Evolutionary conservation across 2,797 vertebrate species (phyloP).

Genomic region (Galagoides demidoff): DNA sequence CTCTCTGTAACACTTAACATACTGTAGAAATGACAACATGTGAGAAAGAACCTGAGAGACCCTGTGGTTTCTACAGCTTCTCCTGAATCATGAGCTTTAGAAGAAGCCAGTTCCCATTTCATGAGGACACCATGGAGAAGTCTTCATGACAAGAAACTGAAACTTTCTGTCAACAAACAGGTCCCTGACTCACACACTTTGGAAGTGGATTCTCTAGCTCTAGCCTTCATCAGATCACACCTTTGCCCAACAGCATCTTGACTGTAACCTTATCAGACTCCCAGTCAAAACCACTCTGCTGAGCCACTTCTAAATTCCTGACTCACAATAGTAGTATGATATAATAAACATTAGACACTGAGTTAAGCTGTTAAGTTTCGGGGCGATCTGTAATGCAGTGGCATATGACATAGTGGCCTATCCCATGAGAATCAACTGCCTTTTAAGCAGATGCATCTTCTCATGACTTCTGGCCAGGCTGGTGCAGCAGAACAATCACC

Average conservation of each 20-base stretch:
- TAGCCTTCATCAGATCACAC: neutral
- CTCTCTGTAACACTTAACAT: neutral
- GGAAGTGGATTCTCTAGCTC: neutral
- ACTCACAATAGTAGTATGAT: neutral
- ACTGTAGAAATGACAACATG: neutral
- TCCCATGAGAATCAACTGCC: neutral
- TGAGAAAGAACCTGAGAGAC: neutral
- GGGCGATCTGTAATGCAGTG: neutral
- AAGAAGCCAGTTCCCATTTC: slow-evolving; percentile 30
- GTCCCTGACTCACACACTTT: neutral
- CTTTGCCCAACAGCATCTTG: neutral
- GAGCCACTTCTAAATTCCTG: slow-evolving; percentile 38
- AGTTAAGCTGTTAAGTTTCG: neutral
- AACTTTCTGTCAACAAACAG: neutral
- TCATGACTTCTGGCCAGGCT: neutral
- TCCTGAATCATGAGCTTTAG: neutral
- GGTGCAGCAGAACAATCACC: neutral
- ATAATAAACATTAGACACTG: neutral
- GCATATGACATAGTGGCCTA: neutral
- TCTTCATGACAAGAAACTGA: neutral
- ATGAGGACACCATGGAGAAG: neutral
- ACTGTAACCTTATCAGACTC: neutral
- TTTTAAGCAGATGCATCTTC: neutral
- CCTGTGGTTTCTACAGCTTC: neutral
- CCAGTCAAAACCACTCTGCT: neutral